Evolutionary conservation across 2,888 invertebrate genomes (phyloP), one percentile per base, ranked within the genome.

Genomic region (Mythimna pallens): DNA sequence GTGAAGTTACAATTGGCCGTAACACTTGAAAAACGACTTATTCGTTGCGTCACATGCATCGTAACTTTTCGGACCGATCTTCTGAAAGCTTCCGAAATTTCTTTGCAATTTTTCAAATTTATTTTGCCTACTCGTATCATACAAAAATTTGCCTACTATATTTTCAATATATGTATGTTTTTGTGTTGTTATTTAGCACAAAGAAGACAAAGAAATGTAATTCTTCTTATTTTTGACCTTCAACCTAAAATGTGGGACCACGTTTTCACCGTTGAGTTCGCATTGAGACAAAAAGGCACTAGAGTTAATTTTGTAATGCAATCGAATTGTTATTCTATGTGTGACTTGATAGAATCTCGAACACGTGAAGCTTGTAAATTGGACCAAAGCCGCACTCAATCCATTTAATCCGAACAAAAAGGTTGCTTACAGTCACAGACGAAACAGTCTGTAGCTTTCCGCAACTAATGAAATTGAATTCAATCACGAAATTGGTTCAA

Each of bases 361-460:
- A 70, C 75, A 70, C 52, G 65, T 78, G 67, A 72, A 80, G 77
- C 85, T 78, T 86, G 73, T 82, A 83, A 86, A 85, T 83, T 78
- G 75, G 65, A 66, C 73, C 70, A 58, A 65, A 85, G 73, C 71
- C 79, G 65, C 70, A 74, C 75, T 83, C 86, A 81, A 86, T 84
- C 85, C 81, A 85, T 85, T 85, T 77, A 78, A 78, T 85, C 81
- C 58, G 68, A 76, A 81, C 73, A 76, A 81, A 82, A 86, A 80
- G 72, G 73, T 70, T 77, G 61, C 70, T 70, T 62, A 73, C 70
- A 70, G 67, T 74, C 77, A 70, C 76, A 78, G 70, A 68, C 65
- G 66, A 62, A 74, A 64, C 76, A 77, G 69, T 71, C 73, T 63
- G 76, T 76, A 82, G 65, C 66, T 77, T 76, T 78, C 82, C 72